Conservation (phyloP, 2,797 vertebrate species). For the Phalanger gymnotis region DNA sequence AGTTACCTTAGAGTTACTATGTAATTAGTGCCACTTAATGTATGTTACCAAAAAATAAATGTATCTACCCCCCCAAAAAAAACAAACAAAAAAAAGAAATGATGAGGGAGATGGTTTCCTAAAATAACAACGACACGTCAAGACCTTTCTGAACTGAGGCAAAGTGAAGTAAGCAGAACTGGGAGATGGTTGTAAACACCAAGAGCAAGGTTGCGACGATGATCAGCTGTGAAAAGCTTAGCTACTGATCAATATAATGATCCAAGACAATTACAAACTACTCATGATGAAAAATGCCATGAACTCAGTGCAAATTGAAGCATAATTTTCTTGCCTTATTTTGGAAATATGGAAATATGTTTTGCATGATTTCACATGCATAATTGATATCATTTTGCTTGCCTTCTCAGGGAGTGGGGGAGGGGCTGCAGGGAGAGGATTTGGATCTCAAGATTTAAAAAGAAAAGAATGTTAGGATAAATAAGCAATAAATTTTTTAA, state of each 20-base stretch:
- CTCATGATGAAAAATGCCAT: background rate
- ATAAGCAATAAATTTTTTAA: background rate
- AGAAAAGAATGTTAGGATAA: background rate
- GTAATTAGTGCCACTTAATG: constrained; percentile 90
- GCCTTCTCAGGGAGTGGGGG: background rate
- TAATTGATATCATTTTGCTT: background rate
- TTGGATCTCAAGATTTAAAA: background rate
- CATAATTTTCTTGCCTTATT: background rate
- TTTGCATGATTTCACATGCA: background rate
- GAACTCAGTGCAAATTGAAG: background rate
- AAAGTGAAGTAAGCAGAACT: background rate
- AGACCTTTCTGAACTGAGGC: background rate
- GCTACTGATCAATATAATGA: background rate
- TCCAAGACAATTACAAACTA: background rate
- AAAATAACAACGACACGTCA: background rate
- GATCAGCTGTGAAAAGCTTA: background rate
- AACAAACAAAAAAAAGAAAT: too few species aligned
- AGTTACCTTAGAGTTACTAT: constrained; percentile 88
- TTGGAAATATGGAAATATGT: background rate
- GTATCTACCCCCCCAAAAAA: constrained; percentile 88
- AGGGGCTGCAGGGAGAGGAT: background rate
- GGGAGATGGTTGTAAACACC: background rate
- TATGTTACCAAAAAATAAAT: constrained; percentile 91
- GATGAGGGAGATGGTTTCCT: background rate
- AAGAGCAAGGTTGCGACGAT: background rate